Base-by-base conservation (phyloP, 2,113 vertebrate species). In the Thinocorus orbignyianus region DNA sequence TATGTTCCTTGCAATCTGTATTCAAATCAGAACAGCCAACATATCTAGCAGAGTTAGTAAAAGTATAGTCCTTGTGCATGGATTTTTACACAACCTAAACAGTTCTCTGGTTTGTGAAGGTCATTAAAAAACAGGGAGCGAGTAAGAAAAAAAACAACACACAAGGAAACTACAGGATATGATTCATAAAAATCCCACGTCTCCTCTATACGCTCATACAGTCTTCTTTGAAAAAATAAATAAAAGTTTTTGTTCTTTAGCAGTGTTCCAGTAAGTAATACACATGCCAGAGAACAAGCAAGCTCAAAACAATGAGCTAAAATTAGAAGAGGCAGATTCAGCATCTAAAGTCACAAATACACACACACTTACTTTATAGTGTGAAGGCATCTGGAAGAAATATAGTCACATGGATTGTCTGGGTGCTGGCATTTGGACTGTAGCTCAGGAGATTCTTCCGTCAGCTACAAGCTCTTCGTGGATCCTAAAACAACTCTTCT, bases 161-260 rank as follows among this genome's bases (percentile, higher is more conserved):
- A 92, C 79, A 93, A 97, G 89, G 81, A 98, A 97, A 96, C 96
- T 96, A 97, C 97, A 98, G 97, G 97, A 98, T 98, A 96, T 98
- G 98, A 98, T 98, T 98, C 97, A 98, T 98, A 97, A 98, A 98
- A 98, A 97, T 96, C 97, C 97, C 97, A 97, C 44, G 61, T 98
- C 91, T 97, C 94, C 87, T 97, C 96, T 96, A 96, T 97, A 96
- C 79, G 93, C 92, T 92, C 92, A 94, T 84, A 78, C 89, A 94
- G 95, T 94, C 71, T 82, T 97, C 95, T 97, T 95, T 97, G 92
- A 97, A 95, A 93, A 96, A 95, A 93, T 60, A 96, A 97, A 97
- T 95, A 95, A 83, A 91, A 82, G 92, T 83, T 97, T 97, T 97
- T 97, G 92, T 97, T 96, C 90, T 96, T 96, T 93, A 97, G 88